Base-by-base conservation (phyloP, 2,113 vertebrate species). In the Entelurus aequoreus region DNA sequence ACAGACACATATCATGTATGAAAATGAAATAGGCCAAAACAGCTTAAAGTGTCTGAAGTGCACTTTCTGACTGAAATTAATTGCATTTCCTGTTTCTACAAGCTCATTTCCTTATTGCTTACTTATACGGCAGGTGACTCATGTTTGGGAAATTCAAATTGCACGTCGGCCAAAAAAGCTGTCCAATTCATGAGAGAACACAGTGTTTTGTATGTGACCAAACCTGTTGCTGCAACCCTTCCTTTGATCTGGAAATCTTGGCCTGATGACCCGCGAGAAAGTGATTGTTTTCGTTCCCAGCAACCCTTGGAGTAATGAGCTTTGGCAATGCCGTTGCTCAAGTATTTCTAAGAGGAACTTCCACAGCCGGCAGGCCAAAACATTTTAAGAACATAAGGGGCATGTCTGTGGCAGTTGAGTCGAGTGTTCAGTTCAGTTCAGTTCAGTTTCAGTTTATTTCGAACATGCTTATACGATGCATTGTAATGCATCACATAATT, bases 121-220 rank as follows among this genome's bases (percentile, higher is more conserved):
- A 14, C 57, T 12, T 54, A 59, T 57, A 58, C 60, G 57, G 71
- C 60, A 54, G 14, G 56, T 6, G 38, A 60, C 54, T 55, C 48
- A 28, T 52, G 58, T 73, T 69, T 61, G 19, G 65, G 28, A 75
- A 78, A 77, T 13, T 54, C 47, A 65, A 66, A 75, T 78, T 66
- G 59, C 52, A 69, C 16, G 52, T 63, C 66, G 58, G 53, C 58
- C 48, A 52, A 5, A 13, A 69, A n/a, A 49, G 46, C 40, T 69
- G 44, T 63, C 10, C 3, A 42, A 69, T 82, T 77, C 71, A 67
- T 51, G 11, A 47, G 48, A 38, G 21, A 66, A 62, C 37, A 63
- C 50, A 58, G 11, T n/a, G 8, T 51, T 48, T 57, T 80, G 57
- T 10, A 46, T 56, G 57, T 16, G 37, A 69, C 49, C 52, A 55